These are phyloP conservation scores for Zoroaster sp. DNA, from an alignment of 53 echinoderm and acorn worm species.

Conservation along the genomic window DNA sequence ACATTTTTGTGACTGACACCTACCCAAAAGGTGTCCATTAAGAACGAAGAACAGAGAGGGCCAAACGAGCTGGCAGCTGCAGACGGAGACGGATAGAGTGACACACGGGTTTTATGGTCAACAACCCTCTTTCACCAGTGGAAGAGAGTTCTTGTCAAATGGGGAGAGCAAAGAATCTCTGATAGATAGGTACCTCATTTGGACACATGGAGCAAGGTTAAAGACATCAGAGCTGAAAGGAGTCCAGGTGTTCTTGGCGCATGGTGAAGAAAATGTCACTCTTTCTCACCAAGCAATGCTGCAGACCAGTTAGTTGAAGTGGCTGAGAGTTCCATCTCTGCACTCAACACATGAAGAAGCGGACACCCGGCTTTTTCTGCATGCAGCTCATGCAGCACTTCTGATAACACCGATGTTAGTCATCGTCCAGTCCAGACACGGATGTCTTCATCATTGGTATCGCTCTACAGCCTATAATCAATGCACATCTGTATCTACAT, in stretches of 20 bases:
- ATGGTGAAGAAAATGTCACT: conserved; percentile 52
- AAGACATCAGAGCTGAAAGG: conserved; percentile 17
- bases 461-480: not conserved
- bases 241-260: conserved; percentile 56
- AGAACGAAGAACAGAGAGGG: too few relatives aligned
- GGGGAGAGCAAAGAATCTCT: conserved; percentile 41
- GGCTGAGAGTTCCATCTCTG: not conserved
- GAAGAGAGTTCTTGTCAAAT: conserved; percentile 52
- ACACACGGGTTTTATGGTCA: conserved; percentile 6
- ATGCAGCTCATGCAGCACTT: conserved; percentile 31
- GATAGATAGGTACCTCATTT: conserved; percentile 15
- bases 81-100: not conserved
- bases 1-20: conserved; percentile 71
- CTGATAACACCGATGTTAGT: not conserved
- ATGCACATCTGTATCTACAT: conserved; percentile 45
- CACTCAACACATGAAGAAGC: conserved; percentile 53
- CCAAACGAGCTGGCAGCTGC: conserved; percentile 59
- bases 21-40: conserved; percentile 60
- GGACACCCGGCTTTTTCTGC: conserved; percentile 50
- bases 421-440: conserved; percentile 60
- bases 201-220: conserved; percentile 18
- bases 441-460: conserved; percentile 65
- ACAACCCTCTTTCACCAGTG: conserved; percentile 25
- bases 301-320: not conserved
- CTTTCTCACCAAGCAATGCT: not conserved